Percentiles rank a stretch among this genome's conserved stretches.
Conservation (phyloP, 2,113 vertebrate species). For the Actinemys pallida region DNA sequence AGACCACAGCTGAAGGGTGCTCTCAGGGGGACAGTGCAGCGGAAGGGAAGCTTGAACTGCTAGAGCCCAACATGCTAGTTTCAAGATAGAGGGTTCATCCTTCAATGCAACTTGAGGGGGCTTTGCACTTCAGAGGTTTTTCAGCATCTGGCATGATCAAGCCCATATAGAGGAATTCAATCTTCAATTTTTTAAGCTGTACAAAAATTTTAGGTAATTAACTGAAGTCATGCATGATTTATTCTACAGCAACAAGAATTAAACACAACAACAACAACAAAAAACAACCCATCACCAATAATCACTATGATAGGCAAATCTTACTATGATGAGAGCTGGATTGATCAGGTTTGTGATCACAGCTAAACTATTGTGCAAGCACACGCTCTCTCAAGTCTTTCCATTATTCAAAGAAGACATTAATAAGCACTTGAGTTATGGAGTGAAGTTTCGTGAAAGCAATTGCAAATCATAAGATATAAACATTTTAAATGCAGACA, state of each 20-base stretch:
- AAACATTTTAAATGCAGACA: not conserved
- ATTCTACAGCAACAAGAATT: not conserved
- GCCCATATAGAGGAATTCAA: not conserved
- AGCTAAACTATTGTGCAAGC: not conserved
- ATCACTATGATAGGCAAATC: not conserved
- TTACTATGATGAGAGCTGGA: not conserved
- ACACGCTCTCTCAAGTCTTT: not conserved
- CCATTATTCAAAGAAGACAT: not conserved
- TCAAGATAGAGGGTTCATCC: not conserved
- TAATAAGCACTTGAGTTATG: not conserved
- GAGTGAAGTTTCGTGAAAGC: not conserved
- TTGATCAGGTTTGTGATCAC: not conserved
- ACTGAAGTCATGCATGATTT: not conserved
- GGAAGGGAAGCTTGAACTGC: not conserved
- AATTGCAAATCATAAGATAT: conserved; percentile 15
- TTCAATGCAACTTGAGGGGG: not conserved
- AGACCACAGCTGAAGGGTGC: not conserved
- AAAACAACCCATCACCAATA: not conserved
- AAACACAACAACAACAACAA: not conserved
- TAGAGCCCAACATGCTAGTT: not conserved
- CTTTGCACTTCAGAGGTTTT: not conserved
- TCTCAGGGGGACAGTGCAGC: not conserved
- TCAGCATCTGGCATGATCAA: not conserved
- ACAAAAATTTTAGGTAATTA: not conserved
- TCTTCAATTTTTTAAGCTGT: not conserved